Conservation (phyloP, 2,797 vertebrate species). For the Selene dorsalis region DNA sequence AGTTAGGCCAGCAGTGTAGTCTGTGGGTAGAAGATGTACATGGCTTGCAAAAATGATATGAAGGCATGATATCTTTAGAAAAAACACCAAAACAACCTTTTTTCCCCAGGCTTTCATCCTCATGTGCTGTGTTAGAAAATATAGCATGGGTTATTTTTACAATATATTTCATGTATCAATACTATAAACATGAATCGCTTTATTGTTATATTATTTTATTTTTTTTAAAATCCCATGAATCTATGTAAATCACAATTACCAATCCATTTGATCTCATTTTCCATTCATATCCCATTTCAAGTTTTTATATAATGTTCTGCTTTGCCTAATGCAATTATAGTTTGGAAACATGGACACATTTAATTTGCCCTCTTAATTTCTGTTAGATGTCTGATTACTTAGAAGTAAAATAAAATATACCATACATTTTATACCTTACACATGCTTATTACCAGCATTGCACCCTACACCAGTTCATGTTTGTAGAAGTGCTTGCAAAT, state of each 20-base stretch:
- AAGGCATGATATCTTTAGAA: slow-evolving; percentile 68
- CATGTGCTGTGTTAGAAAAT: slow-evolving; percentile 17
- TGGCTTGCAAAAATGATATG: slow-evolving; percentile 65
- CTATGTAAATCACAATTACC: not conserved
- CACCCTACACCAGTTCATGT: not conserved
- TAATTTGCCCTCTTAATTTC: not conserved
- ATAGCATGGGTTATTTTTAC: slow-evolving; percentile 2
- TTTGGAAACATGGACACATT: not conserved
- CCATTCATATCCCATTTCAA: too few species aligned
- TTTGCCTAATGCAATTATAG: not conserved
- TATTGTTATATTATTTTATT: not conserved
- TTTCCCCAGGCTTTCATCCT: slow-evolving; percentile 20
- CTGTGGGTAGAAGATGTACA: slow-evolving; percentile 64
- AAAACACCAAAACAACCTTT: slow-evolving; percentile 50
- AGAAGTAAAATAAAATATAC: too few species aligned
- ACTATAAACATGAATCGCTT: not conserved
- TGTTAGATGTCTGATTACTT: not conserved
- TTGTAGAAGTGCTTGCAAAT: slow-evolving; percentile 14
- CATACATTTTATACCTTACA: not conserved
- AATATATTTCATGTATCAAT: not conserved
- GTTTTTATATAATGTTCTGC: not conserved
- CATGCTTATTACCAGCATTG: not conserved
- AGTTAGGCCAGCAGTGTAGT: slow-evolving; percentile 71
- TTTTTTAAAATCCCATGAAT: not conserved
- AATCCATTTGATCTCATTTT: not conserved